Percentiles rank a stretch among this genome's conserved stretches.
These are phyloP conservation scores for Dendroctonus ponderosae DNA, from an alignment of 1,140 invertebrate genomes.

Conservation along the genomic window DNA sequence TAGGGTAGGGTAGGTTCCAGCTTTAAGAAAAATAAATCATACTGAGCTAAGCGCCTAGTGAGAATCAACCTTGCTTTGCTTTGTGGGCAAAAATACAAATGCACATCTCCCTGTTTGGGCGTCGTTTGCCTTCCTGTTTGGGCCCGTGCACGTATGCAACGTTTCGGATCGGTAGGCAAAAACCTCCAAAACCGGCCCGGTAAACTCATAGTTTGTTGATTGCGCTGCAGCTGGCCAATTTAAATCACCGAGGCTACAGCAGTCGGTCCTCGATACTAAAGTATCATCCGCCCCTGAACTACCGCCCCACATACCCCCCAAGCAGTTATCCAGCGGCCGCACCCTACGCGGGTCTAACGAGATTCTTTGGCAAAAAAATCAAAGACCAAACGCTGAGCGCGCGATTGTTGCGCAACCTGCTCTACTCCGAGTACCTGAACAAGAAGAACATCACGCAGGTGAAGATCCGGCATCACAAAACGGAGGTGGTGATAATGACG, in stretches of 20 bases:
- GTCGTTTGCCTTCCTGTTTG: too few relatives aligned
- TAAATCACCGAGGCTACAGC: conserved; percentile 56
- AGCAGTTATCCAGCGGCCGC: conserved; percentile 63
- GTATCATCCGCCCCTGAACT: conserved; percentile 53
- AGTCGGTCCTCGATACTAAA: conserved; percentile 54
- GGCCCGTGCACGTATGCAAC: too few relatives aligned
- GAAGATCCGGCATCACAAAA: conserved; percentile 57
- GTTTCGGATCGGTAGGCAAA: too few relatives aligned
- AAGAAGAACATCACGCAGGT: conserved; percentile 55
- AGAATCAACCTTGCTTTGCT: too few relatives aligned
- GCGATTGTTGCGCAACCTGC: conserved; percentile 68
- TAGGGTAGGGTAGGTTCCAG: too few relatives aligned
- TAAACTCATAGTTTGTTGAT: too few relatives aligned
- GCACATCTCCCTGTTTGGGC: too few relatives aligned
- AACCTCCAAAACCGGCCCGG: too few relatives aligned
- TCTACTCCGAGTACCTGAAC: conserved; percentile 63
- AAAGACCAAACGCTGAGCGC: conserved; percentile 68
- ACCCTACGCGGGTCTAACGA: conserved; percentile 70
- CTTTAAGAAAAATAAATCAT: too few relatives aligned
- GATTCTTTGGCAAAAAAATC: conserved; percentile 71
- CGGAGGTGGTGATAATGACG: conserved; percentile 56
- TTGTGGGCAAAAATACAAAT: too few relatives aligned
- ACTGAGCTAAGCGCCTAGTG: too few relatives aligned
- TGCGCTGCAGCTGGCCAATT: conserved; percentile 31
- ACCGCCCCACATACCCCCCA: conserved; percentile 60